Evolutionary conservation across 2,888 invertebrate genomes (phyloP), one percentile per base, ranked within the genome.

Genomic region (Pharmacophagus antenor): DNA sequence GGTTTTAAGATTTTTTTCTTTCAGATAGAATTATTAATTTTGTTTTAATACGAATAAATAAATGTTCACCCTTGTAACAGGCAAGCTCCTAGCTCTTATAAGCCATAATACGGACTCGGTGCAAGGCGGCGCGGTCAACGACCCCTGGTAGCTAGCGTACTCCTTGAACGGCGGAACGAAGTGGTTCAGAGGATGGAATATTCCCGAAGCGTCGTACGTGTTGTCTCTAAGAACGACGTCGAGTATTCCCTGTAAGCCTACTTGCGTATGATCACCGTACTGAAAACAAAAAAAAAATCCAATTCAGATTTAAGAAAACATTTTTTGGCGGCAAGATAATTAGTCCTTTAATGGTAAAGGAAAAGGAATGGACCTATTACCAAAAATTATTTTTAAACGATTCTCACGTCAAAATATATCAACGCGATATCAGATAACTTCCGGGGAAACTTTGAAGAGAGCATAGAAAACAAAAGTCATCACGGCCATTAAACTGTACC

Each of bases 121-220:
- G 58, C 88, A 88, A 0, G 88, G 88, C 1, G 88, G 88, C 0
- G 63, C 46, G 0, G 85, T 77, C 56, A 87, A 53, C 0, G 88
- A 88, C 0, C 88, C 88, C 10, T 86, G 82, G 62, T 88, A 88
- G 46, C 73, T 73, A 0, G 72, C 86, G 52, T 86, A 86, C 52
- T 80, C 71, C 49, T 72, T 72, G 62, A 88, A 77, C 0, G 82
- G 79, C 0, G 85, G 85, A 49, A 64, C 74, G 61, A 82, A 85
- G 56, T 63, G 67, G 1, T 62, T 64, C 6, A 88, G 62, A 0
- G 84, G 70, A 2, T 62, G 62, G 0, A 57, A 44, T 0, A 50
- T 20, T 1, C 78, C 7, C 0, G 68, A 56, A 4, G 42, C 65
- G 68, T 10, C 62, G 44, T n/a, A 42, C 17, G 10, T 57, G 5